phyloP scores from a whole-genome alignment of 2,113 vertebrate species.

The Nycticryphes semicollaris region DNA sequence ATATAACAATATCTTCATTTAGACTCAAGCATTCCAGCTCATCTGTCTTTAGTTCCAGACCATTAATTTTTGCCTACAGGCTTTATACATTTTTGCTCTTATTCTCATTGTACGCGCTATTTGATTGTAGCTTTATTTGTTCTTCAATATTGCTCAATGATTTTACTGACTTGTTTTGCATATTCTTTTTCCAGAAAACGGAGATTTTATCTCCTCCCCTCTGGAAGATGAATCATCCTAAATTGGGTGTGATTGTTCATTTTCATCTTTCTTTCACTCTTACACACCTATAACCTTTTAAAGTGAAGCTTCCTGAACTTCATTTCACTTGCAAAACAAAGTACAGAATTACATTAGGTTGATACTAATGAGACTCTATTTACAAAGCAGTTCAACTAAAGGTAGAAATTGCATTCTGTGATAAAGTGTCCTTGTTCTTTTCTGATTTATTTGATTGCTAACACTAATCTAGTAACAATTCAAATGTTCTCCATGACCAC shows the following conservation, averaged over 20 bases:
- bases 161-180: not conserved
- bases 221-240: not conserved
- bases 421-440: not conserved
- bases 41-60: not conserved
- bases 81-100: not conserved
- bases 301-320: not conserved
- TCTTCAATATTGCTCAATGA: not conserved
- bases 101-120: not conserved
- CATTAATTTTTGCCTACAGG: not conserved
- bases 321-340: not conserved
- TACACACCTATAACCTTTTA: not conserved
- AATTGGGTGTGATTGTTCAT: not conserved
- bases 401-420: not conserved
- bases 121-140: not conserved
- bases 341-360: not conserved
- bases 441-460: not conserved
- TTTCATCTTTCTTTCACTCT: not conserved
- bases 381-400: not conserved
- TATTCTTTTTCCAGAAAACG: not conserved
- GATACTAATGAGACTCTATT: not conserved
- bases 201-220: not conserved
- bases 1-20: not conserved
- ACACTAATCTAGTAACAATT: not conserved
- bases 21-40: not conserved
- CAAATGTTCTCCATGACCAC: not conserved